phyloP scores from a whole-genome alignment of 2,888 invertebrate species.

The Silvanus unidentatus region DNA sequence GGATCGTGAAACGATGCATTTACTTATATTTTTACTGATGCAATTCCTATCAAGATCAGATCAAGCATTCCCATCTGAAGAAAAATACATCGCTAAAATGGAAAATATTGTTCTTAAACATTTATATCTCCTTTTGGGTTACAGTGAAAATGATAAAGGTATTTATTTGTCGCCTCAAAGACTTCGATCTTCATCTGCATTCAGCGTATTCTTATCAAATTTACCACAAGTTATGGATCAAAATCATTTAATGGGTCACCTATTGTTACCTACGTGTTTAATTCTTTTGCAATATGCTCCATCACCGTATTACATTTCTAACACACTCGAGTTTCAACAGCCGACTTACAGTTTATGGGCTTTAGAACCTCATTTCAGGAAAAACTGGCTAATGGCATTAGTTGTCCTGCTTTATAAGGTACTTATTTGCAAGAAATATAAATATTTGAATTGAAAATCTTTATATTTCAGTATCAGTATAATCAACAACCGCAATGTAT shows the following conservation, averaged over 20 bases:
- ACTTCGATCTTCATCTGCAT: conserved; percentile 85
- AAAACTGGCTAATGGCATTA: conserved; percentile 90
- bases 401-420: conserved; percentile 95
- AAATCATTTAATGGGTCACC: conserved; percentile 89
- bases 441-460: neutral
- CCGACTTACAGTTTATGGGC: conserved; percentile 82
- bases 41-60: conserved; percentile 85
- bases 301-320: conserved; percentile 59
- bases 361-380: conserved; percentile 77
- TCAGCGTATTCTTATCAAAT: conserved; percentile 92
- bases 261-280: conserved; percentile 79
- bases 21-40: conserved; percentile 92
- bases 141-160: conserved; percentile 82
- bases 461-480: conserved; percentile 62
- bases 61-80: conserved; percentile 80
- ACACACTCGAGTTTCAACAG: conserved; percentile 54
- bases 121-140: conserved; percentile 86
- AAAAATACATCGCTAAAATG: conserved; percentile 70
- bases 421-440: conserved; percentile 16
- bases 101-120: conserved; percentile 88
- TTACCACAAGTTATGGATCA: conserved; percentile 92
- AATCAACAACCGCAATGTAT: conserved; percentile 62
- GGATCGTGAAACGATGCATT: conserved; percentile 91
- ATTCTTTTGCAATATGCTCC: conserved; percentile 77
- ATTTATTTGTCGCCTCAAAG: conserved; percentile 87